phyloP scores from a whole-genome alignment of 2,888 invertebrate genomes.

The Torymus tubicola region DNA sequence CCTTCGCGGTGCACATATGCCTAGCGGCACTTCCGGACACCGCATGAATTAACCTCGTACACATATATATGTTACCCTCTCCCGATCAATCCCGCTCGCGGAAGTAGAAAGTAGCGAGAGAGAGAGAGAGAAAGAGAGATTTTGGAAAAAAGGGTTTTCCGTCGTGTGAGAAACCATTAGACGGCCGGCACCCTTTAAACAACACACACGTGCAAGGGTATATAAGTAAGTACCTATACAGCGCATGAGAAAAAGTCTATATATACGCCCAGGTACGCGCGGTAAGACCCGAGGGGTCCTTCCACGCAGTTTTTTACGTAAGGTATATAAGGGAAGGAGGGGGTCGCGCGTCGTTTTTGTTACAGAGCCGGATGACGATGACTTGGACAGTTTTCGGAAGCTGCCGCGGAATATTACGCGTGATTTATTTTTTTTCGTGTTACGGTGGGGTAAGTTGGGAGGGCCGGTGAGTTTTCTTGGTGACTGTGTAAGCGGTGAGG shows the following conservation, averaged over 20 bases:
- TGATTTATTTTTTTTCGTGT: constrained; percentile 32
- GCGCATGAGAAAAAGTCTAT: constrained; percentile 36
- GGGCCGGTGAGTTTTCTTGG: too few relatives aligned
- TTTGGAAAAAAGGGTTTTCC: constrained; percentile 59
- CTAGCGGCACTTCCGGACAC: not conserved
- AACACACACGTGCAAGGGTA: constrained; percentile 20
- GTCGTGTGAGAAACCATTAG: constrained; percentile 58
- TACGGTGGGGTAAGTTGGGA: too few relatives aligned
- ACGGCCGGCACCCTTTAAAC: constrained; percentile 50
- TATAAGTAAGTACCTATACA: not conserved
- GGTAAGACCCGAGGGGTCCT: not conserved
- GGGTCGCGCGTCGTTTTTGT: constrained; percentile 16
- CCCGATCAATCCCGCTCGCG: constrained; percentile 14
- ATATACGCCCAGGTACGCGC: not conserved
- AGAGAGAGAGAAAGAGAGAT: constrained; percentile 14
- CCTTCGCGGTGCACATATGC: constrained; percentile 22
- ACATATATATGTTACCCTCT: too few relatives aligned
- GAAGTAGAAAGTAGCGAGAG: constrained; percentile 10
- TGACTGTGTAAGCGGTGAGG: too few relatives aligned
- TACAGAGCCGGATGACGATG: constrained; percentile 15
- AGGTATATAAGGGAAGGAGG: constrained; percentile 20
- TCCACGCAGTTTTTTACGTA: not conserved
- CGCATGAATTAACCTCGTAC: constrained; percentile 29
- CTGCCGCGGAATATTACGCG: not conserved
- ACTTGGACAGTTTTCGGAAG: constrained; percentile 27